phyloP scores from a whole-genome alignment of 2,113 vertebrate species.

The Alces alces region DNA sequence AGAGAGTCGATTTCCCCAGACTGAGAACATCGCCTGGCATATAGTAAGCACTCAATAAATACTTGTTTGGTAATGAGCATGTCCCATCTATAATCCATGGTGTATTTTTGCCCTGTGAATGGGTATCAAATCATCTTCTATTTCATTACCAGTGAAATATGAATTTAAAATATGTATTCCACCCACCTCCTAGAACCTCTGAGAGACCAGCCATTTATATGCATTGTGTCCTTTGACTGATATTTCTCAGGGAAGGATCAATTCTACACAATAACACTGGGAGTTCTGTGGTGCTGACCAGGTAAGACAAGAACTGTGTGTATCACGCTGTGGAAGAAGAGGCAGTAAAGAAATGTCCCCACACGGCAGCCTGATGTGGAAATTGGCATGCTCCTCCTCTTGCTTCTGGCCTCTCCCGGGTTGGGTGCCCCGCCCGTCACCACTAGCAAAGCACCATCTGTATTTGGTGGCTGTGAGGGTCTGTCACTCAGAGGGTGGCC shows the following conservation, averaged over 20 bases:
- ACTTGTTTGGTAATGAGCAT: background rate
- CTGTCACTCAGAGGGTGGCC: background rate
- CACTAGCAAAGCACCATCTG: no score
- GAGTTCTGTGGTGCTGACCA: background rate
- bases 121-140: background rate
- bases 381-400: no score
- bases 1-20: background rate
- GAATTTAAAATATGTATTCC: background rate
- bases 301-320: background rate
- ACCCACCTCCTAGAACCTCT: background rate
- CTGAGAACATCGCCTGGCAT: background rate
- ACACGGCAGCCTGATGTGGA: background rate
- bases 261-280: background rate
- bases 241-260: background rate
- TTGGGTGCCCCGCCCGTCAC: background rate
- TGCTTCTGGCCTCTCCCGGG: background rate
- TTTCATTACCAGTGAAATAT: background rate
- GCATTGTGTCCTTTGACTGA: background rate
- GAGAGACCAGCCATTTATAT: background rate
- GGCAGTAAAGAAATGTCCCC: background rate
- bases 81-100: background rate
- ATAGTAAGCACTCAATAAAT: background rate
- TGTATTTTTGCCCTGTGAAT: background rate
- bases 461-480: background rate
- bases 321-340: background rate